phyloP scores from a whole-genome alignment of 2,888 invertebrate genomes.

The Philonicus albiceps region DNA sequence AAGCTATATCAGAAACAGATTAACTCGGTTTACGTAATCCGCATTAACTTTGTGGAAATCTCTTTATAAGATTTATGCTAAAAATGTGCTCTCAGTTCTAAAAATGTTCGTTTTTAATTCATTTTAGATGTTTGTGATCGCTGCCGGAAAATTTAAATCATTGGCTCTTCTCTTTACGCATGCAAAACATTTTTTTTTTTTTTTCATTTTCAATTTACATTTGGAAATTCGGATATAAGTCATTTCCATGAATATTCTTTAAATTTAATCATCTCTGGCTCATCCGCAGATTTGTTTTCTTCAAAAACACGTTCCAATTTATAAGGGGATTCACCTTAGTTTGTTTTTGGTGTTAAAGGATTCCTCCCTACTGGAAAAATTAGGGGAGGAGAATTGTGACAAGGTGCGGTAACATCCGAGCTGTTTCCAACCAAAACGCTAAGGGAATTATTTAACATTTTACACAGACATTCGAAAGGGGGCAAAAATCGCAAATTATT shows the following conservation, averaged over 20 bases:
- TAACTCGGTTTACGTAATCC: background rate
- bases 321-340: background rate
- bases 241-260: background rate
- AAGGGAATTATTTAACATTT: background rate
- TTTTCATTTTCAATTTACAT: background rate
- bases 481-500: background rate
- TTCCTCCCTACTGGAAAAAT: background rate
- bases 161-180: background rate
- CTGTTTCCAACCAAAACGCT: background rate
- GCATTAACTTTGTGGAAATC: background rate
- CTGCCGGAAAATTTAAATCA: background rate
- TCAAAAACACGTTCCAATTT: background rate
- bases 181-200: background rate
- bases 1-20: background rate
- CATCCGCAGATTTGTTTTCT: background rate
- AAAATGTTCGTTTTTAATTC: background rate
- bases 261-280: background rate
- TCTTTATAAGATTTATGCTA: background rate
- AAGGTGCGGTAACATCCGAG: background rate
- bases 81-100: background rate
- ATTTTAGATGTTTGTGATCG: background rate
- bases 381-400: background rate
- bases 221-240: background rate
- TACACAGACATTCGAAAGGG: background rate
- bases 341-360: background rate